Base-by-base conservation (phyloP, 2,888 invertebrate genomes). In the Sphaerophoria rueppellii region DNA sequence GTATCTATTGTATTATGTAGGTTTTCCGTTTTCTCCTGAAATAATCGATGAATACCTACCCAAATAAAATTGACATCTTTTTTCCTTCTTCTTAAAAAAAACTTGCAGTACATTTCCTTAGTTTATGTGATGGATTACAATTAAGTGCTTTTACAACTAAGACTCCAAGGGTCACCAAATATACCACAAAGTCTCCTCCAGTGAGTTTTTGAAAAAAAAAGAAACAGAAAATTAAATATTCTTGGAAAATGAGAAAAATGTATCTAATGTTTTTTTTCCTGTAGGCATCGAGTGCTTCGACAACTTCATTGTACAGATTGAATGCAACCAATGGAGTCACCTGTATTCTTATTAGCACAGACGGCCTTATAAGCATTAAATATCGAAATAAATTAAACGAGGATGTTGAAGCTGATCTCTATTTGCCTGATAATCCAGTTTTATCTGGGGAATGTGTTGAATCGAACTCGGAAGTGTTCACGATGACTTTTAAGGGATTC, bases 401-500 rank as follows among this genome's bases (percentile, higher is more conserved):
- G 87, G 92, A 93, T 87, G 90, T 91, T 86, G 95, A 95, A 89
- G 95, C 95, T 0, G 95, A 95, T 89, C 93, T 95, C 0, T 96
- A 95, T 88, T 94, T 97, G 55, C 96, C 97, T 0, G 94, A 95
- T 87, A 93, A 94, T 87, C 95, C 96, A 0, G 93, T 93, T 63
- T 94, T 96, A 0, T 94, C 94, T 0, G 97, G 97, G 0, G 94
- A 94, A 86, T 97, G 97, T 90, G 95, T 94, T 78, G 94, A 95
- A 86, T 95, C 96, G 46, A 96, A 96, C 88, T 92, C 93, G 32
- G 95, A 96, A 50, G 94, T 94, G 4, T 93, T 97, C 89, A 93
- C 94, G 61, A 92, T 97, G 69, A 94, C 94, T 6, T 97, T 97
- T 94, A 94, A 95, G 79, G 95, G 95, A 55, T 97, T 96, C 89